A percentile compares a stretch with the other conserved stretches of the same genome.
Conservation (phyloP, 2,797 vertebrate genomes). For the Craterocephalus amniculus region DNA sequence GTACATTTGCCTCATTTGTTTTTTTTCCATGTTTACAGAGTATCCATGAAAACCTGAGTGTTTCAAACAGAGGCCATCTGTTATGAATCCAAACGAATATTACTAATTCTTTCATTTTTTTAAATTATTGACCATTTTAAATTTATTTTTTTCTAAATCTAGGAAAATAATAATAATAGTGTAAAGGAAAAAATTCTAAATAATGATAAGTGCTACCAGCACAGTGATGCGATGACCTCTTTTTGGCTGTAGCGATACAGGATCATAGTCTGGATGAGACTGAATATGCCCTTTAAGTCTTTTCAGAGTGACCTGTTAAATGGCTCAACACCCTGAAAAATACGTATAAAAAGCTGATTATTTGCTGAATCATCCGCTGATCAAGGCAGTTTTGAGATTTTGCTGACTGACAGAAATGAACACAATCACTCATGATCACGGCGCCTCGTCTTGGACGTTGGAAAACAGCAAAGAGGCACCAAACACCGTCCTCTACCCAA, state of each 20-base stretch:
- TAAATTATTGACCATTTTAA: constrained; percentile 46
- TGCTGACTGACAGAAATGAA: not conserved
- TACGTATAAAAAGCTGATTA: constrained; percentile 2
- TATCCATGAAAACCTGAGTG: constrained; percentile 78
- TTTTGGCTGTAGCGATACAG: constrained; percentile 55
- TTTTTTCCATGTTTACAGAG: constrained; percentile 59
- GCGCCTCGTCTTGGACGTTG: not conserved
- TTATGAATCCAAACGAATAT: constrained; percentile 60
- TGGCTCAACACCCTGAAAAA: constrained; percentile 14
- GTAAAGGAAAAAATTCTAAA: constrained; percentile 21
- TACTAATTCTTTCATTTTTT: constrained; percentile 43
- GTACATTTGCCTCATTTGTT: constrained; percentile 70
- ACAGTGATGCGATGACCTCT: constrained; percentile 24
- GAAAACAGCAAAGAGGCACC: not conserved
- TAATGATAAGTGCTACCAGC: constrained; percentile 43
- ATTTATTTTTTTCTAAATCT: constrained; percentile 20
- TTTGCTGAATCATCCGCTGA: constrained; percentile 22
- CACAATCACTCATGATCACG: not conserved
- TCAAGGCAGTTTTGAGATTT: constrained; percentile 14
- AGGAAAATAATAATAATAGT: constrained; percentile 2
- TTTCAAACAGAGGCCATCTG: constrained; percentile 70
- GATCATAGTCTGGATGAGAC: constrained; percentile 40
- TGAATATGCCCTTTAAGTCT: constrained; percentile 39
- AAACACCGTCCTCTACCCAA: not conserved
- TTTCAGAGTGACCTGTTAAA: constrained; percentile 41